Evolutionary conservation across 2,888 invertebrate species (phyloP), one percentile per base, ranked within the genome.

Genomic region (Eupithecia pulchellata): DNA sequence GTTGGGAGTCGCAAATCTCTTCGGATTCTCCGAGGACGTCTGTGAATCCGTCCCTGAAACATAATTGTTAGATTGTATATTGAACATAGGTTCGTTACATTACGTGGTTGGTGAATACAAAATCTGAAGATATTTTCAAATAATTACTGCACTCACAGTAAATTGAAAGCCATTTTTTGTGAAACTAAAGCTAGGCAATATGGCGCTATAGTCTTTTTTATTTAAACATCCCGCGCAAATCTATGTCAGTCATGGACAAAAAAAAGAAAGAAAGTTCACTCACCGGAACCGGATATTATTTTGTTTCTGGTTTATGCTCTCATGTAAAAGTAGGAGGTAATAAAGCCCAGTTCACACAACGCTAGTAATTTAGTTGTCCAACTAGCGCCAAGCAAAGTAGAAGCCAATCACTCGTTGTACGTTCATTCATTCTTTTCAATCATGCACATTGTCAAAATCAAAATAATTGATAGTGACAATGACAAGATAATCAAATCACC

Each of bases 1-100:
- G 93, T 74, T 89, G 93, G 0, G 93, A 93, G 73, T 88, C 79
- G 36, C 77, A 75, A 77, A 89, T 85, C 78, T 89, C 91, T 64
- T 90, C 72, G 47, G 61, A 39, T 60, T 69, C 89, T 25, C 81
- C 81, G n/a, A 92, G 78, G 62, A 91, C 74, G 78, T 93, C 92
- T 47, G 92, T 91, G 72, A 92, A 92, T 61, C 80, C 87, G 17
- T 79, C 77, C 60, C 92, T 93, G 76, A 52, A 52, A 52, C 52
- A 25, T 13, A 47, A 47, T 52, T 25, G 52, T 13, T n/a, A 25
- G 52, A 25, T 25, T 1, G 25, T 13, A 25, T 4, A 52, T 52
- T 52, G 52, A 52, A 52, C 52, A 1, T 11, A 20, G 0, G 9
- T n/a, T n/a, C n/a, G n/a, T n/a, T n/a, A n/a, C n/a, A n/a, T n/a